Conservation (phyloP, 2,888 invertebrate species). For the Hedya salicella region DNA sequence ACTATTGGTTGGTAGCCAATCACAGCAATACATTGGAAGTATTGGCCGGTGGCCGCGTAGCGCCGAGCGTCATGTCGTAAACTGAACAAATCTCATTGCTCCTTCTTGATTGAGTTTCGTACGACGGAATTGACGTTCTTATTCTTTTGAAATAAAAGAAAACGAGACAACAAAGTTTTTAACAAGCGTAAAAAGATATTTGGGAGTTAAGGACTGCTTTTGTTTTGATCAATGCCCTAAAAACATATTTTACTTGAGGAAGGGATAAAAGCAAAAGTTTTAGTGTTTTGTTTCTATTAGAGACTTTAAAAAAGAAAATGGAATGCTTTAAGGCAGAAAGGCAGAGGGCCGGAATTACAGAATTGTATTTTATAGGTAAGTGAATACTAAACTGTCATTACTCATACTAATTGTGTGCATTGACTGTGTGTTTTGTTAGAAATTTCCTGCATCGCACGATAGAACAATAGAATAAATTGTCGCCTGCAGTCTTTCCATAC, state of each 20-base stretch:
- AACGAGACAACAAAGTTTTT: slow-evolving; percentile 38
- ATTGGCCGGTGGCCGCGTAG: slow-evolving; percentile 41
- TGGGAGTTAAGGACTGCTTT: slow-evolving; percentile 8
- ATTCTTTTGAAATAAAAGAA: slow-evolving; percentile 40
- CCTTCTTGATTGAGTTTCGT: slow-evolving; percentile 49
- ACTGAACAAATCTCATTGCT: slow-evolving; percentile 45
- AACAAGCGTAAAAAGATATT: slow-evolving; percentile 27
- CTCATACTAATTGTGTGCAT: too few relatives aligned
- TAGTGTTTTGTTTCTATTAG: neutral
- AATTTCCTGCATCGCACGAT: too few relatives aligned
- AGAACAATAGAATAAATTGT: too few relatives aligned
- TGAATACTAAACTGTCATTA: too few relatives aligned
- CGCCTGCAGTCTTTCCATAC: too few relatives aligned
- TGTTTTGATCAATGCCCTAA: slow-evolving; percentile 32
- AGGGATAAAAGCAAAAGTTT: neutral
- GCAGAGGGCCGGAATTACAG: too few relatives aligned
- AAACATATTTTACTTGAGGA: neutral
- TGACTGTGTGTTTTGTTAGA: too few relatives aligned
- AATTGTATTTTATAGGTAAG: too few relatives aligned
- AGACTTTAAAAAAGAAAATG: neutral
- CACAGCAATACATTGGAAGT: slow-evolving; percentile 41
- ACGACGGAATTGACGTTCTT: slow-evolving; percentile 41
- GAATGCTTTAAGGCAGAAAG: too few relatives aligned
- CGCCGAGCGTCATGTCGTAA: slow-evolving; percentile 48
- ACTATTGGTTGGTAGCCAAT: slow-evolving; percentile 27